Conservation (phyloP, 2,113 vertebrate genomes). For the Pica pica region DNA sequence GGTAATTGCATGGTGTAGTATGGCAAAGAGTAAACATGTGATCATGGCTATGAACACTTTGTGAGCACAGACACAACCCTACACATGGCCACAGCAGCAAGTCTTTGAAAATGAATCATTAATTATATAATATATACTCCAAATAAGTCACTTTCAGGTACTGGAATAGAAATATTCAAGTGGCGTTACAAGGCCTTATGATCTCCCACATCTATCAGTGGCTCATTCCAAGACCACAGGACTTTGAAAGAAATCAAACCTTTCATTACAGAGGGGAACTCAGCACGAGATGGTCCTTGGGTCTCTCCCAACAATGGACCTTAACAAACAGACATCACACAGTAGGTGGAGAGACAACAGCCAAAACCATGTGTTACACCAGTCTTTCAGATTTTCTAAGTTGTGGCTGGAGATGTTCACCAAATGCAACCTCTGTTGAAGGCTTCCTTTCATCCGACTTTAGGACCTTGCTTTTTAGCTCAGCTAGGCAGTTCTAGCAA, state of each 20-base stretch:
- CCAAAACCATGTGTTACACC: neutral
- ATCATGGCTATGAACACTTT: neutral
- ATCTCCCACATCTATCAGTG: neutral
- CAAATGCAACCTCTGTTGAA: neutral
- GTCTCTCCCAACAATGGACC: neutral
- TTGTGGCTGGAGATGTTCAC: neutral
- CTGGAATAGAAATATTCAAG: neutral
- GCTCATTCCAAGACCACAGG: neutral
- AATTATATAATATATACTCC: neutral
- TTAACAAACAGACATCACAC: neutral
- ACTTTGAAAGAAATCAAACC: neutral
- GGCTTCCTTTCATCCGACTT: neutral
- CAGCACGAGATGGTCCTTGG: neutral
- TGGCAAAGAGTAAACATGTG: neutral
- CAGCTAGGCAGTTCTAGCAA: neutral
- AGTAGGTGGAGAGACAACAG: neutral
- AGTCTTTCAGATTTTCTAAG: neutral
- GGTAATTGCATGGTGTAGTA: fast-evolving
- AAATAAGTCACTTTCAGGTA: neutral
- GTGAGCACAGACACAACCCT: neutral
- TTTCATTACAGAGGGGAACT: neutral
- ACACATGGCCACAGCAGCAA: neutral
- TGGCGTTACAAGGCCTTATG: neutral
- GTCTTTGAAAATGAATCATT: neutral
- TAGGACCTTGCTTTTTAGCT: neutral